Base-by-base conservation (phyloP, 2,797 vertebrate species). In the Poeciliopsis gracilis region DNA sequence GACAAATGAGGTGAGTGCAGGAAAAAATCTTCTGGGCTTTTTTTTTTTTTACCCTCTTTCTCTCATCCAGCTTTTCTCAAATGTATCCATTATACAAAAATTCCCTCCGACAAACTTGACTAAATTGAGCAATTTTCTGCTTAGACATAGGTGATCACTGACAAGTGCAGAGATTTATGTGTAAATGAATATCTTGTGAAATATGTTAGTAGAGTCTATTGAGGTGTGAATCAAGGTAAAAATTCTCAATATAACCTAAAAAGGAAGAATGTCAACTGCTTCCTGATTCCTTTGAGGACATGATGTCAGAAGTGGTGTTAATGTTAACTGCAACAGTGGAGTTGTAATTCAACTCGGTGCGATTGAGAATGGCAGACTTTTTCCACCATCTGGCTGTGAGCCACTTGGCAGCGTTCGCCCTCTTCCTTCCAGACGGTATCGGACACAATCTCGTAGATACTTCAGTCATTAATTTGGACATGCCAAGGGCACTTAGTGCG, bases 1-100 rank as follows among this genome's bases (percentile, higher is more conserved):
- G 92, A 94, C 92, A 94, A 94, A 91, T 91, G 86, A 92, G 91
- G 82, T 84, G 87, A 92, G 84, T 85, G 78, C 82, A 86, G 80
- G 84, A 91, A 91, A 89, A 92, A 81, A 87, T 88, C 53, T 38
- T 45, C 63, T 33, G 23, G 0, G 0, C 5, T 45, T 57, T n/a
- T 77, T 46, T 51, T 36, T 49, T 77, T 46, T 51, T 30, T 12
- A 16, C 25, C 82, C 82, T 33, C 79, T 69, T 86, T 76, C 84
- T 84, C 11, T 38, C 38, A 15, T 38, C 73, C 72, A 74, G 67
- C 76, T 80, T 82, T 82, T 78, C n/a, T 79, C 86, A 79, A 83
- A 92, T 86, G 84, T 84, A 82, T 87, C 76, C 81, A 72, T 85
- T 57, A 45, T n/a, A 72, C 76, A 75, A 82, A 82, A 89, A 87